Evolutionary conservation across 2,888 invertebrate genomes (phyloP), one percentile per base, ranked within the genome.

Genomic region (Chrysolina oricalcia): DNA sequence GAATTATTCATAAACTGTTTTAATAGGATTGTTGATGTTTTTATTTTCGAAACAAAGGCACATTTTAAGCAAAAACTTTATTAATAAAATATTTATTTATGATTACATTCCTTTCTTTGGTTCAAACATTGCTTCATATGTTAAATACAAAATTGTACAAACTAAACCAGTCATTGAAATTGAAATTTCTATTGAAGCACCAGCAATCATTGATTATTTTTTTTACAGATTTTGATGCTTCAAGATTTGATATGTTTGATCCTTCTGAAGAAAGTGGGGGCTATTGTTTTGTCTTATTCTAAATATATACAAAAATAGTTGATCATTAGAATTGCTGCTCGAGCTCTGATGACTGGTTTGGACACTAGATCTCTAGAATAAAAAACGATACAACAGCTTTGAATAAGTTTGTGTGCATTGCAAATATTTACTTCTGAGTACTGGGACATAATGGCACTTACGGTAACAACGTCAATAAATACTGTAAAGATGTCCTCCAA

Each of bases 381-480:
- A 56, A 56, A 59, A 59, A 27, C 35, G 35, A 59, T 59, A 27
- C 59, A 59, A n/a, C 59, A 19, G 50, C 50, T 19, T 50, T 50
- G n/a, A 50, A 50, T n/a, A 50, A 50, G 50, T 72, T 72, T 59
- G 23, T n/a, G n/a, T n/a, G 13, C 11, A 63, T 62, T 27, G 70
- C 66, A 64, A 10, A 46, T 46, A 46, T 46, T 46, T n/a, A 46
- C 46, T n/a, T 35, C 35, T 8, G 8, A 53, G 53, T 53, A 53
- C 53, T 53, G 35, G 35, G 59, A 59, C 59, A 27, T 69, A 72
- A 85, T 85, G 85, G 85, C 85, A 85, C 85, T 84, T 84, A 78
- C 73, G 85, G 85, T 85, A 85, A 84, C 84, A 80, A 73, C 70
- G 40, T 73, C 35, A 56, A 73, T 56, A 70, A 74, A 40, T 43